These are phyloP conservation scores for Meloidogyne hapla DNA, from an alignment of 1,140 invertebrate genomes.

Conservation along the genomic window DNA sequence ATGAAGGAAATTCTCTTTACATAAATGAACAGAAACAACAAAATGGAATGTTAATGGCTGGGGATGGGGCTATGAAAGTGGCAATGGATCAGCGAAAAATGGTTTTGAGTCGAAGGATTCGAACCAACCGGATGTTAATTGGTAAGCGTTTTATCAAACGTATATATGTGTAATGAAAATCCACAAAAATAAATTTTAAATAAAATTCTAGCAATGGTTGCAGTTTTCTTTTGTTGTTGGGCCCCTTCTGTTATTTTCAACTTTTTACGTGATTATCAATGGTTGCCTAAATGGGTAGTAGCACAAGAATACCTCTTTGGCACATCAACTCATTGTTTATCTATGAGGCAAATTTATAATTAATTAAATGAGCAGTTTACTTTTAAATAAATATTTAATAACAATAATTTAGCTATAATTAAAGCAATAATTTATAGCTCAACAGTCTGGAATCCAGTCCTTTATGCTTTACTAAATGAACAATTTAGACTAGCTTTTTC, in stretches of 20 bases:
- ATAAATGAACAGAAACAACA: background rate
- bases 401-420: constrained; percentile 32
- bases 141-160: constrained; percentile 2
- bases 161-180: too few species aligned
- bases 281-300: constrained; percentile 52
- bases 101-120: constrained; percentile 49
- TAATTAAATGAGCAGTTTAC: background rate
- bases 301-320: constrained; percentile 65
- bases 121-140: constrained; percentile 61
- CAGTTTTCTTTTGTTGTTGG: constrained; percentile 45
- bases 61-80: constrained; percentile 17
- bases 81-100: constrained; percentile 38
- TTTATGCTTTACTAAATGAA: constrained; percentile 68
- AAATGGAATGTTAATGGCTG: background rate
- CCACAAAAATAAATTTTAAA: background rate
- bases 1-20: background rate
- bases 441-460: constrained; percentile 63
- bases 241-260: constrained; percentile 67
- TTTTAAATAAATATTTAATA: background rate
- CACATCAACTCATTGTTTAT: constrained; percentile 68
- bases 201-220: constrained; percentile 40
- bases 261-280: constrained; percentile 67
- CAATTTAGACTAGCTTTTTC: constrained; percentile 46
- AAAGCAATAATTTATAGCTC: constrained; percentile 44
- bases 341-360: constrained; percentile 64